Evolutionary conservation across 2,113 vertebrate genomes (phyloP).

Genomic region (Eretmodus cyanostictus): DNA sequence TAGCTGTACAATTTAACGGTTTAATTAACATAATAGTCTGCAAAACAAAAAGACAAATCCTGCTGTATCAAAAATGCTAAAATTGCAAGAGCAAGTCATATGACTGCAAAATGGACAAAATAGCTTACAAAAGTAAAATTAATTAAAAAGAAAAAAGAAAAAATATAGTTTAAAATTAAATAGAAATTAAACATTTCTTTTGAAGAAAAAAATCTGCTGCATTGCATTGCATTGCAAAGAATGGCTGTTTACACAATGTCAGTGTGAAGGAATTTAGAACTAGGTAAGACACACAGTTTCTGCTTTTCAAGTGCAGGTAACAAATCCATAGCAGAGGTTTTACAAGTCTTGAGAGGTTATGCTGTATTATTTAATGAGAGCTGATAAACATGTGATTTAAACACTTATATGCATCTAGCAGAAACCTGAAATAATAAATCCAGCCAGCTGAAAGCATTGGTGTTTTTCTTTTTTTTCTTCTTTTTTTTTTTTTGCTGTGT

Average conservation of each 20-base stretch:
- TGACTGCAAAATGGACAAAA: slow-evolving; percentile 21
- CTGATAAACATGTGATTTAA: neutral
- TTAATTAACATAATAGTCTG: slow-evolving; percentile 40
- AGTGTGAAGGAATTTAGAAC: neutral
- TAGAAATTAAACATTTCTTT: slow-evolving; percentile 35
- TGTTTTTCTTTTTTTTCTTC: fast-evolving
- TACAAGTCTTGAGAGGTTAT: neutral
- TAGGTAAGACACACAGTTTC: slow-evolving; percentile 7
- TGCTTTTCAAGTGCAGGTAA: neutral
- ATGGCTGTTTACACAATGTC: slow-evolving; percentile 3
- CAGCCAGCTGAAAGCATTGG: neutral
- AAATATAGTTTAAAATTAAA: neutral
- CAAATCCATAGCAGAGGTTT: neutral
- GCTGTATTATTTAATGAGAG: neutral
- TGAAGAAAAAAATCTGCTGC: slow-evolving; percentile 14
- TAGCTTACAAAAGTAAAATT: slow-evolving; percentile 1
- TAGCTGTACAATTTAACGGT: slow-evolving; percentile 40
- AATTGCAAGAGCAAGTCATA: neutral
- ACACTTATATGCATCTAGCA: neutral
- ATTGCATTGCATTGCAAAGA: slow-evolving; percentile 43
- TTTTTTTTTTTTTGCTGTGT: neutral
- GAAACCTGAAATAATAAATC: neutral
- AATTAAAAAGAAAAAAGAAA: neutral
- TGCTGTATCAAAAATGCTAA: slow-evolving; percentile 21
- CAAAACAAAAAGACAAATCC: slow-evolving; percentile 26